phyloP scores from a whole-genome alignment of 2,113 vertebrate species.

The Choloepus hoffmanni region DNA sequence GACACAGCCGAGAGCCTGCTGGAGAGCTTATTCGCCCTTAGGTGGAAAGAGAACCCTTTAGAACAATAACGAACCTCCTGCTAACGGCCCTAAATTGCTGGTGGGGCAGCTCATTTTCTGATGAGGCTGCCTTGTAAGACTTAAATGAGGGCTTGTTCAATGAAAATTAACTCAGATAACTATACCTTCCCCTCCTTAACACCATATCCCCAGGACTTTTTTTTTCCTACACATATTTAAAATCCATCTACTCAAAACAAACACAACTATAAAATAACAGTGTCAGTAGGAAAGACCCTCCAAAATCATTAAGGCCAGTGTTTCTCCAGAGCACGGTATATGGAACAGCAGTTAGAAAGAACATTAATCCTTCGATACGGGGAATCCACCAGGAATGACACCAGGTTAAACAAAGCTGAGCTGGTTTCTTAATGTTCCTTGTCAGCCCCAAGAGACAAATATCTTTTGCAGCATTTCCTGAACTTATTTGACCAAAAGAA shows the following conservation, averaged over 20 bases:
- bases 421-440: rapidly evolving
- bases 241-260: constrained; percentile 11
- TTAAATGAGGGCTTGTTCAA: constrained; percentile 18
- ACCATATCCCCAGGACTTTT: background rate
- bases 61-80: background rate
- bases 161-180: constrained; percentile 29
- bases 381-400: too few species aligned
- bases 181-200: background rate
- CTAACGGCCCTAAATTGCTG: background rate
- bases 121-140: background rate
- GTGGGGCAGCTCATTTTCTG: constrained; percentile 7
- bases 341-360: background rate
- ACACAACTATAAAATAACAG: background rate
- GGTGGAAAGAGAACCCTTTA: background rate
- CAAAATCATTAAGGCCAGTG: background rate
- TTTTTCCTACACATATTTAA: background rate
- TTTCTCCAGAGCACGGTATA: background rate
- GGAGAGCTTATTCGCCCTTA: background rate
- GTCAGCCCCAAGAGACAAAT: background rate
- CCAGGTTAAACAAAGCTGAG: background rate
- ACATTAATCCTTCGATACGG: too few species aligned
- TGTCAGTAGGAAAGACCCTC: background rate
- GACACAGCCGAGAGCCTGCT: background rate
- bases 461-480: background rate
- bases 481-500: background rate